A percentile compares a stretch with the other conserved stretches of the same genome.
Evolutionary conservation across 2,888 invertebrate species (phyloP).

Genomic region (Macrophya alboannulata): DNA sequence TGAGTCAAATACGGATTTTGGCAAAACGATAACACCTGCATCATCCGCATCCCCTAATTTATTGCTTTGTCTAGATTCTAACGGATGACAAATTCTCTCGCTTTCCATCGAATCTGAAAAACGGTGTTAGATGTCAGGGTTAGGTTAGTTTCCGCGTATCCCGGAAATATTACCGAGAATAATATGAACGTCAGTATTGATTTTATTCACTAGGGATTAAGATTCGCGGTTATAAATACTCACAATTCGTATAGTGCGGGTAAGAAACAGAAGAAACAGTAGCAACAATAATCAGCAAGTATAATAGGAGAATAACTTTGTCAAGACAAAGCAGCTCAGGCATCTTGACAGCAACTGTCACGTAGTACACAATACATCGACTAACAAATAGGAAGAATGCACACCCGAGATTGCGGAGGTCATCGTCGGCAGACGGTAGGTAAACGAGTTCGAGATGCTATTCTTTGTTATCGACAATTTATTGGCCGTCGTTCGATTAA

Average conservation of each 20-base stretch:
- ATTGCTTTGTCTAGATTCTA: constrained; percentile 57
- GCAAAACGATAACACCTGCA: constrained; percentile 59
- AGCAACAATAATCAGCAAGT: constrained; percentile 55
- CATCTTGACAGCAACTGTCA: constrained; percentile 65
- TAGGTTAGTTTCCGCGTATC: constrained; percentile 7
- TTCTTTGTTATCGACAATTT: background rate
- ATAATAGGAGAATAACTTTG: constrained; percentile 61
- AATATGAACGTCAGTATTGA: background rate
- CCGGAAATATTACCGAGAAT: background rate
- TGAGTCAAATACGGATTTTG: constrained; percentile 61
- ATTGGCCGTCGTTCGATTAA: background rate
- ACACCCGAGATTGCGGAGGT: background rate
- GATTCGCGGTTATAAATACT: constrained; percentile 48
- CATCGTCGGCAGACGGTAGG: constrained; percentile 15
- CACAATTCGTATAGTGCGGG: constrained; percentile 62
- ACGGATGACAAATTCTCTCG: constrained; percentile 67
- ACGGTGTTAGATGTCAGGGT: constrained; percentile 17
- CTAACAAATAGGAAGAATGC: constrained; percentile 17
- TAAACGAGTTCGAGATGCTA: background rate
- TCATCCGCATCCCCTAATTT: constrained; percentile 36
- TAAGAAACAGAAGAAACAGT: constrained; percentile 1
- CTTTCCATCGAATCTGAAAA: constrained; percentile 68
- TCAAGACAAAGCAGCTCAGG: constrained; percentile 55
- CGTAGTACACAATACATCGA: constrained; percentile 8
- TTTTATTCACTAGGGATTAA: constrained; percentile 1